Evolutionary conservation across 1,140 invertebrate genomes (phyloP).

Genomic region (Drosophila leontia): DNA sequence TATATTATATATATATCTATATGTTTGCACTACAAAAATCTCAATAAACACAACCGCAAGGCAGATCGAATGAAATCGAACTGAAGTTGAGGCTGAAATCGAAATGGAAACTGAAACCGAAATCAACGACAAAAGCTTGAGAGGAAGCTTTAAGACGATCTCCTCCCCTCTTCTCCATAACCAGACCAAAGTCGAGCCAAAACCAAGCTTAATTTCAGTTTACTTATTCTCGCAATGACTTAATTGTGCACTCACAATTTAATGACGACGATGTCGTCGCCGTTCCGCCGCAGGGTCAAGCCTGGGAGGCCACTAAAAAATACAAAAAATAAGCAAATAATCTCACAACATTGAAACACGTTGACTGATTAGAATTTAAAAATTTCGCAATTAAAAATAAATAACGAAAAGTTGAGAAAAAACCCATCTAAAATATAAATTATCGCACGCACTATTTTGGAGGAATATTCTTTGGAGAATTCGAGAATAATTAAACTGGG

Average conservation of each 20-base stretch:
- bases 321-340: slow-evolving; percentile 19
- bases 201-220: slow-evolving; percentile 29
- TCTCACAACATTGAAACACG: slow-evolving; percentile 44
- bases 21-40: not conserved
- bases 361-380: slow-evolving; percentile 49
- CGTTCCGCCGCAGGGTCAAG: slow-evolving; percentile 36
- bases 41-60: slow-evolving; percentile 60
- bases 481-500: not conserved
- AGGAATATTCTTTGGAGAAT: too few relatives aligned
- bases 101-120: slow-evolving; percentile 37
- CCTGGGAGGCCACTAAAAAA: slow-evolving; percentile 29
- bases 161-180: not conserved
- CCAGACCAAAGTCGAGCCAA: slow-evolving; percentile 13
- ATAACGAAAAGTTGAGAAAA: not conserved
- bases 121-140: slow-evolving; percentile 53
- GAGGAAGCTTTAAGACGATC: slow-evolving; percentile 40
- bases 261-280: slow-evolving; percentile 29
- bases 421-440: not conserved
- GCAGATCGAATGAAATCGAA: slow-evolving; percentile 72
- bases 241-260: slow-evolving; percentile 50
- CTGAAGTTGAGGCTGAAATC: slow-evolving; percentile 50
- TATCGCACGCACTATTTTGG: not conserved
- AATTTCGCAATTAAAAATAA: slow-evolving; percentile 20
- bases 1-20: not conserved
- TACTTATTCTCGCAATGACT: slow-evolving; percentile 49